Percentiles rank a stretch among this genome's conserved stretches.
Evolutionary conservation across 2,888 invertebrate genomes (phyloP).

Genomic region (Lasioglossum vierecki): DNA sequence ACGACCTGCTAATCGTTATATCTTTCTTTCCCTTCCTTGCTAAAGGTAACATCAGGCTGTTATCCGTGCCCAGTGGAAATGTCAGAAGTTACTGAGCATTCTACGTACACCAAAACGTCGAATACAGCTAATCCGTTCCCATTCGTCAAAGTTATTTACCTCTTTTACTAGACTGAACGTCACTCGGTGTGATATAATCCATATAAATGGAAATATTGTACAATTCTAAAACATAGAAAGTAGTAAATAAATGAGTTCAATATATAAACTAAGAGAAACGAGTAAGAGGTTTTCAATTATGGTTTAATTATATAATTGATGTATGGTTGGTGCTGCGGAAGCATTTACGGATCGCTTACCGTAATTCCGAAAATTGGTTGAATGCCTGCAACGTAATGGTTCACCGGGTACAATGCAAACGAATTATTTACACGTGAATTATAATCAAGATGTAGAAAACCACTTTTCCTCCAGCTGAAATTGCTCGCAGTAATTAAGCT

Average conservation of each 20-base stretch:
- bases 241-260: background rate
- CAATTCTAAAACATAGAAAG: background rate
- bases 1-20: constrained; percentile 65
- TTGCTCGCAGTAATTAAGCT: constrained; percentile 29
- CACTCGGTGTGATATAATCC: background rate
- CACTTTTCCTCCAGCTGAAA: constrained; percentile 17
- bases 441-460: constrained; percentile 20
- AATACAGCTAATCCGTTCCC: background rate
- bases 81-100: constrained; percentile 23
- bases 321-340: background rate
- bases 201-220: background rate
- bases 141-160: background rate
- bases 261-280: background rate
- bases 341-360: background rate
- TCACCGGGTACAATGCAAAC: background rate
- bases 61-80: constrained; percentile 38
- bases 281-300: background rate
- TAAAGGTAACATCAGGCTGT: constrained; percentile 43
- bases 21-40: constrained; percentile 39
- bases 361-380: background rate
- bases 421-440: constrained; percentile 36
- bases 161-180: background rate
- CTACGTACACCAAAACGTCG: background rate
- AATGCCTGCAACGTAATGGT: background rate
- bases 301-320: background rate